These are phyloP conservation scores for Okamejei kenojei DNA, from an alignment of 2,797 vertebrate genomes.

Conservation along the genomic window DNA sequence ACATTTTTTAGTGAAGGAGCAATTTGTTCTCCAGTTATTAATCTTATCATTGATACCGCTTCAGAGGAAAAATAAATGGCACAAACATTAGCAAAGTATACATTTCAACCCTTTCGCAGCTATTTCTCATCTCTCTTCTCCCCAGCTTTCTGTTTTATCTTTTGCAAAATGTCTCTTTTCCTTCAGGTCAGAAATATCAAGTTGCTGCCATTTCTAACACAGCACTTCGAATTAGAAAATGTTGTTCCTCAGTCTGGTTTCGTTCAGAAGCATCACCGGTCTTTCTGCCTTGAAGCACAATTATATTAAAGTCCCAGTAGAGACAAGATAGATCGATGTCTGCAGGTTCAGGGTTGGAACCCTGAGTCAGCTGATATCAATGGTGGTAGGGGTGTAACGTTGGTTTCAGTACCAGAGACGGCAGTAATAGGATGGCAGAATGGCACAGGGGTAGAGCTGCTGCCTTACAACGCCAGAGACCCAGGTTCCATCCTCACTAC, in stretches of 20 bases:
- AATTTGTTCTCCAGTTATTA: neutral
- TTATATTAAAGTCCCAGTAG: neutral
- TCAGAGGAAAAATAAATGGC: neutral
- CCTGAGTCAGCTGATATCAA: neutral
- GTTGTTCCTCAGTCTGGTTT: neutral
- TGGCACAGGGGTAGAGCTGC: too few species aligned
- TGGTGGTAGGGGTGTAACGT: neutral
- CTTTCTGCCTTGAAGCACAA: neutral
- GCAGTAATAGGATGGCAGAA: neutral
- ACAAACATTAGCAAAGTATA: neutral
- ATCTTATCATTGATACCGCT: slow-evolving; percentile 5
- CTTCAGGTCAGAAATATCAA: neutral
- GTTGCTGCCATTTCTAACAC: neutral
- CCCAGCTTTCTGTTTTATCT: neutral
- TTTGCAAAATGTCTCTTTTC: neutral
- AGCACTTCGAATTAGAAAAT: neutral
- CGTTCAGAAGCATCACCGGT: neutral
- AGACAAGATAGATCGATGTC: neutral
- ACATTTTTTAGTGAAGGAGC: slow-evolving; percentile 21
- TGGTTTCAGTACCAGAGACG: neutral
- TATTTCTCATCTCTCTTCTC: neutral
- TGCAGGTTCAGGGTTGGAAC: neutral
- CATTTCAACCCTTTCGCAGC: neutral
- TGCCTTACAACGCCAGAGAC: too few species aligned
- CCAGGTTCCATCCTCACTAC: too few species aligned